phyloP scores from a whole-genome alignment of 2,888 invertebrate genomes.

The Polietes domitor region DNA sequence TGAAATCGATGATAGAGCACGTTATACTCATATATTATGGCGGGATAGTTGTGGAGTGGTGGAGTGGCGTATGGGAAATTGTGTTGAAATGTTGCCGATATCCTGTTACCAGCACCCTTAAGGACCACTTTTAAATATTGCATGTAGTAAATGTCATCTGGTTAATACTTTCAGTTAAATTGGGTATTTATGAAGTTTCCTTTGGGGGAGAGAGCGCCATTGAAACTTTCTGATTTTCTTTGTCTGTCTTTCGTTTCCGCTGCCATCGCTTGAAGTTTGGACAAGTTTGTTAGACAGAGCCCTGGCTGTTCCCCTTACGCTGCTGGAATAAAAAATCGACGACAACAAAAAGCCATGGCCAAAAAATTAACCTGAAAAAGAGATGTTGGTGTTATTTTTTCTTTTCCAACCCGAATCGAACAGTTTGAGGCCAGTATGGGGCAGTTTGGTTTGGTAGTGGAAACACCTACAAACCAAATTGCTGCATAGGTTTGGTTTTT shows the following conservation, averaged over 20 bases:
- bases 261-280: constrained; percentile 25
- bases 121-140: constrained; percentile 29
- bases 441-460: too few relatives aligned
- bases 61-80: not conserved
- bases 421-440: too few relatives aligned
- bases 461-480: not conserved
- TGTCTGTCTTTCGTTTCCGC: not conserved
- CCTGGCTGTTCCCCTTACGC: not conserved
- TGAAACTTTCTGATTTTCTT: constrained; percentile 54
- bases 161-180: constrained; percentile 65
- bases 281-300: not conserved
- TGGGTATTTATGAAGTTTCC: constrained; percentile 62
- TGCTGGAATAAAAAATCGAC: not conserved
- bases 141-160: constrained; percentile 63
- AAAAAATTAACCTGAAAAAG: too few relatives aligned
- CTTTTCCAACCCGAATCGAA: too few relatives aligned
- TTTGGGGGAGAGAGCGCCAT: constrained; percentile 9
- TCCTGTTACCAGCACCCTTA: not conserved
- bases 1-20: constrained; percentile 58
- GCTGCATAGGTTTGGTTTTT: not conserved
- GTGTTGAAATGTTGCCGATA: not conserved
- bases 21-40: constrained; percentile 6
- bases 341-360: too few relatives aligned
- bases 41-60: not conserved
- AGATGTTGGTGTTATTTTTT: too few relatives aligned